These are phyloP conservation scores for Cyprinodon variegatus DNA, from an alignment of 2,113 vertebrate genomes.

Conservation along the genomic window DNA sequence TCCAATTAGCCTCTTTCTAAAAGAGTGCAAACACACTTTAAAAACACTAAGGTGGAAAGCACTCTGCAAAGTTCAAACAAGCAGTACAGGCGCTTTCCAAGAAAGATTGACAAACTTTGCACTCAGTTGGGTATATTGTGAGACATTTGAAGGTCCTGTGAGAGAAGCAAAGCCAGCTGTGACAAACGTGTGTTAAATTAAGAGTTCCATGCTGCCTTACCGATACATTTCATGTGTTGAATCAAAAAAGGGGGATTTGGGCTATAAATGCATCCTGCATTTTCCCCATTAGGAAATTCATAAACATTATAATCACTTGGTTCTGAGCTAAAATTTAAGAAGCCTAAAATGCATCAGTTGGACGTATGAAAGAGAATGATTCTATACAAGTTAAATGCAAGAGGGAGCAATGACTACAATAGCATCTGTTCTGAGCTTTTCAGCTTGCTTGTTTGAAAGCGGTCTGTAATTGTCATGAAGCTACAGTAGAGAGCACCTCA, in stretches of 20 bases:
- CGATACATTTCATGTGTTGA: conserved; percentile 32
- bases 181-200: conserved; percentile 72
- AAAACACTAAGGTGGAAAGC: conserved; percentile 50
- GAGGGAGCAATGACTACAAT: conserved; percentile 19
- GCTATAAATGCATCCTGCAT: conserved; percentile 9
- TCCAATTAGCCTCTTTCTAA: conserved; percentile 71
- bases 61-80: conserved; percentile 40
- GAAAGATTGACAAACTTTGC: conserved; percentile 60
- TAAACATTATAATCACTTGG: neutral
- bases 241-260: neutral
- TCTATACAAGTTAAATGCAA: conserved; percentile 8
- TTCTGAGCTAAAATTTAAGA: neutral
- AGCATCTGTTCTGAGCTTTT: conserved; percentile 73
- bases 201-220: conserved; percentile 56
- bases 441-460: conserved; percentile 57
- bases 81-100: conserved; percentile 33
- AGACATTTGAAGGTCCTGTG: conserved; percentile 71
- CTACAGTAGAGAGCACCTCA: conserved; percentile 64
- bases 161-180: conserved; percentile 72
- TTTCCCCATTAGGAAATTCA: neutral
- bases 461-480: conserved; percentile 76
- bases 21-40: conserved; percentile 54
- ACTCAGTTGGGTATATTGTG: conserved; percentile 61
- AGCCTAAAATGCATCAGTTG: neutral
- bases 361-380: neutral